Evolutionary conservation across 2,113 vertebrate species (phyloP).

Genomic region (Brachyhypopomus occidentalis): DNA sequence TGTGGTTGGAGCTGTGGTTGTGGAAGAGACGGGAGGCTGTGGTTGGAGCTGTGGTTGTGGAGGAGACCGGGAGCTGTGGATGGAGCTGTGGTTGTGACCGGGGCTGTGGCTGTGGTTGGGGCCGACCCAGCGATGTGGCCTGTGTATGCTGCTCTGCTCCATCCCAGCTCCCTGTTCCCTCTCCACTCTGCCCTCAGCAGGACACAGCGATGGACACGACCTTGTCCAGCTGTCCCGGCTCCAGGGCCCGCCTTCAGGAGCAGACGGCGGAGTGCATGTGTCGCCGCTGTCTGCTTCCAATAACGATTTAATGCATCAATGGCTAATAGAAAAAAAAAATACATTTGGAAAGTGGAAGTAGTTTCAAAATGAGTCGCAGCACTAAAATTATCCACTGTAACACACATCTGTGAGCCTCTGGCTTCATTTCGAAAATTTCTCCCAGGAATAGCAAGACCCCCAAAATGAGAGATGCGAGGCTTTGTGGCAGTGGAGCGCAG

Average conservation of each 20-base stretch:
- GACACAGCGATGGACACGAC: conserved; percentile 34
- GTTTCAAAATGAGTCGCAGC: neutral
- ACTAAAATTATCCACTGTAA: neutral
- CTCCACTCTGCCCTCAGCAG: conserved; percentile 24
- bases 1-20: too few relatives aligned
- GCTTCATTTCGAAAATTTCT: neutral
- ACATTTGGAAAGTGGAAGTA: neutral
- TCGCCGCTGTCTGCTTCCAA: too few relatives aligned
- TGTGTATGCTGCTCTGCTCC: conserved; percentile 15
- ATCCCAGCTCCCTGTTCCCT: conserved; percentile 16
- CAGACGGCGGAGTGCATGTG: neutral
- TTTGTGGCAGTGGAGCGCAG: neutral
- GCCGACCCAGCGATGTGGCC: neutral
- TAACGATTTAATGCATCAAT: conserved; percentile 9
- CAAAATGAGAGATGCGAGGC: conserved; percentile 7
- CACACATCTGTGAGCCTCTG: conserved; percentile 1
- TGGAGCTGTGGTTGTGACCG: neutral
- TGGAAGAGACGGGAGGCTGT: too few relatives aligned
- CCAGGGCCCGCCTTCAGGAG: neutral
- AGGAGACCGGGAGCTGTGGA: too few relatives aligned
- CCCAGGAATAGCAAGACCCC: neutral
- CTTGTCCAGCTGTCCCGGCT: conserved; percentile 43
- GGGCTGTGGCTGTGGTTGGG: neutral
- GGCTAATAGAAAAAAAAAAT: conserved; percentile 13
- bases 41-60: too few relatives aligned